phyloP scores from a whole-genome alignment of 2,888 invertebrate species.

The Enchytraeus crypticus region DNA sequence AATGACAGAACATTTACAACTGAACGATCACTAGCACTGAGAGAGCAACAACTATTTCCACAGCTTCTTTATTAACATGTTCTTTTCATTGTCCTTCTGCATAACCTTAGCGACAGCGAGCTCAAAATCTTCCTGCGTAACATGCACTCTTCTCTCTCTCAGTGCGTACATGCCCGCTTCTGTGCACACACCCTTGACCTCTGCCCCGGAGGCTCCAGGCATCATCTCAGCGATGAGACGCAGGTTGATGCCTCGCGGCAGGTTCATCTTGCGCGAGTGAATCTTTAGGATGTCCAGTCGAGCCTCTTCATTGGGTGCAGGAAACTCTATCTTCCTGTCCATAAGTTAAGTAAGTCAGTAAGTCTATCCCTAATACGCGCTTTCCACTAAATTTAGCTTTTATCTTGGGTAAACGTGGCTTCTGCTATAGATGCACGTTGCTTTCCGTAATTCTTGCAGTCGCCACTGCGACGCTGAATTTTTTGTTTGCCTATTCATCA shows the following conservation, averaged over 20 bases:
- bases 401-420: too few species aligned
- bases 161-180: slow-evolving; percentile 99
- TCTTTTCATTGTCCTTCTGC: slow-evolving; percentile 99
- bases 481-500: too few species aligned
- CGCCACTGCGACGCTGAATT: too few species aligned
- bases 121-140: slow-evolving; percentile 99
- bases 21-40: too few species aligned
- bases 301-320: slow-evolving; percentile 98
- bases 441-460: too few species aligned
- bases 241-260: slow-evolving; percentile 93
- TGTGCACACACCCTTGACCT: slow-evolving; percentile 98
- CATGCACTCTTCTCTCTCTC: slow-evolving; percentile 91
- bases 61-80: slow-evolving; percentile 99
- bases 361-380: too few species aligned
- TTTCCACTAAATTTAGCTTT: too few species aligned
- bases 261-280: slow-evolving; percentile 97
- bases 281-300: slow-evolving; percentile 94
- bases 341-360: too few species aligned
- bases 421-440: too few species aligned
- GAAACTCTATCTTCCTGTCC: slow-evolving; percentile 99
- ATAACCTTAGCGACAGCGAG: slow-evolving; percentile 99
- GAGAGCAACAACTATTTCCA: slow-evolving; percentile 95
- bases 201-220: slow-evolving; percentile 98
- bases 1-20: too few species aligned
- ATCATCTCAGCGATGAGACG: slow-evolving; percentile 97